Evolutionary conservation across 2,888 invertebrate genomes (phyloP).

Genomic region (Mesopsocus fuscifrons): DNA sequence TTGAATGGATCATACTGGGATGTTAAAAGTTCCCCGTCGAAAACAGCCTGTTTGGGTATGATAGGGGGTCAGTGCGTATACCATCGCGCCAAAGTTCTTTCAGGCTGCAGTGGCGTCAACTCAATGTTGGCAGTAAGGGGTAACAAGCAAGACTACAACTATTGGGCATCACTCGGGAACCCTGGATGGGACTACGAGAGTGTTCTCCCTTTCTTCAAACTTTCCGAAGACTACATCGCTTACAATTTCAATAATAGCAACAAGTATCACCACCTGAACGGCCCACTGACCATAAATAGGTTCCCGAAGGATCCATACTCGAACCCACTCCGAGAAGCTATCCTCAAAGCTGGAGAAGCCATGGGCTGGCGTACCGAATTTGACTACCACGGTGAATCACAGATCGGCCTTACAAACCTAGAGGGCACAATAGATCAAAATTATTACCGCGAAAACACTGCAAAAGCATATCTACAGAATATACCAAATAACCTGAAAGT

Average conservation of each 20-base stretch:
- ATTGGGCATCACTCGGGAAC: constrained; percentile 23
- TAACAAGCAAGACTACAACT: constrained; percentile 23
- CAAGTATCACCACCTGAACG: neutral
- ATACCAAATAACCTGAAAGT: constrained; percentile 19
- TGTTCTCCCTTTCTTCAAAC: constrained; percentile 18
- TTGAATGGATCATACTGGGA: neutral
- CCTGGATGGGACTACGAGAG: constrained; percentile 19
- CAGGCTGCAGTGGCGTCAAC: constrained; percentile 30
- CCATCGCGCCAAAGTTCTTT: constrained; percentile 50
- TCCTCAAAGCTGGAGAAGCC: constrained; percentile 15
- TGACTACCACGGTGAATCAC: constrained; percentile 16
- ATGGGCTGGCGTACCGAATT: constrained; percentile 16
- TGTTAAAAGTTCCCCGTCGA: neutral
- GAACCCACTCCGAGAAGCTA: constrained; percentile 10
- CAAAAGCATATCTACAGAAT: constrained; percentile 37
- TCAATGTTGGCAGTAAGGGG: constrained; percentile 25
- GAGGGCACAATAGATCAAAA: constrained; percentile 11
- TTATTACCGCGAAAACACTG: constrained; percentile 30
- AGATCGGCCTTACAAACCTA: constrained; percentile 18
- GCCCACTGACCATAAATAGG: neutral
- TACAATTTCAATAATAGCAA: neutral
- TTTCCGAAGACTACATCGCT: constrained; percentile 14
- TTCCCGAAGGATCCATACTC: neutral
- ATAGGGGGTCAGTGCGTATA: constrained; percentile 42
- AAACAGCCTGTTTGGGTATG: constrained; percentile 22